Base-by-base conservation (phyloP, 2,888 invertebrate species). In the Dynastes hyllus region DNA sequence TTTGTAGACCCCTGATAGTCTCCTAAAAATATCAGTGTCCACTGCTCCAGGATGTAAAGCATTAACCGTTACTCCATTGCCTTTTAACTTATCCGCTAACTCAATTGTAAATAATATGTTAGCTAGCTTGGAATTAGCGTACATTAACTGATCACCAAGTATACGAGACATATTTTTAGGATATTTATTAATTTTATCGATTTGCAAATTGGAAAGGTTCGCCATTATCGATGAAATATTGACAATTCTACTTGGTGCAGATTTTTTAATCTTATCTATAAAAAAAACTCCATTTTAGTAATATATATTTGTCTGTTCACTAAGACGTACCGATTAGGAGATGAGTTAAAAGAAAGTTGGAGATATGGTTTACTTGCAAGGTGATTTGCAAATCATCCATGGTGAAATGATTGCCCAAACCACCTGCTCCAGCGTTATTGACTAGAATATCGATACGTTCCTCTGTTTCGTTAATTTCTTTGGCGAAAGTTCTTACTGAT, bases 371-470 rank as follows among this genome's bases (percentile, higher is more conserved):
- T 13, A 76, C 76, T 75, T 80, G 80, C 13, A 93, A 91, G 70
- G 91, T 92, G 29, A 90, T 86, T 61, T 94, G 91, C 55, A 94
- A 89, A 0, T 93, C 93, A 82, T 94, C 93, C 78, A 90, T 89
- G 0, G 93, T 93, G 45, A 86, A 86, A 32, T 87, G 86, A 58
- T 89, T 87, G 0, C 88, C 88, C 27, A 89, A 85, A 0, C 90
- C 90, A 8, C 88, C 90, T 0, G 91, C 90, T 0, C 93, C 93
- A 0, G 93, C 93, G 84, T 93, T 94, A 85, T 93, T 93, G 9
- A 94, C 89, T 37, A 94, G 87, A 11, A 93, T 91, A 83, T 94
- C 92, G 67, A 94, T 83, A 82, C 90, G 90, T 0, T 89, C 87
- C 86, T 92, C 92, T 0, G 87, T 85, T 58, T 87, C 87, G 80